phyloP scores from a whole-genome alignment of 2,113 vertebrate species.

The Sturnira hondurensis region DNA sequence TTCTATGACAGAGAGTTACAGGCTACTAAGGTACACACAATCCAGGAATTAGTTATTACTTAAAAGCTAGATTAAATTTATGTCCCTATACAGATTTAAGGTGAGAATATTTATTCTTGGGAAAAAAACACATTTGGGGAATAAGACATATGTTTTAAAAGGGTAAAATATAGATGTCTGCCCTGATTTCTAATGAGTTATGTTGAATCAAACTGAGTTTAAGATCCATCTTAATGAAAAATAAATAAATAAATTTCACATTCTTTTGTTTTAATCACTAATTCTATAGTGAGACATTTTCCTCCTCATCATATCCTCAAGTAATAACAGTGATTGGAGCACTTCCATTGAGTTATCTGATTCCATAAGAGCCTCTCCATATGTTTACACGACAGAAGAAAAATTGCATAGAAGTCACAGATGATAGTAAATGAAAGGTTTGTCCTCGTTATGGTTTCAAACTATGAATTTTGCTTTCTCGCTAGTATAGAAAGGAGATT shows the following conservation, averaged over 20 bases:
- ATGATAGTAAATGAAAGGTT: not conserved
- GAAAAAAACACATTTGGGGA: not conserved
- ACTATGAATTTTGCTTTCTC: not conserved
- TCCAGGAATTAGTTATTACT: constrained; percentile 22
- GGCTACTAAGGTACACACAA: not conserved
- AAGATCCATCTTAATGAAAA: constrained; percentile 1
- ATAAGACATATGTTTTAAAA: not conserved
- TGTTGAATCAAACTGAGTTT: not conserved
- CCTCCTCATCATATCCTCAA: not conserved
- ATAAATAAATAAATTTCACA: not conserved
- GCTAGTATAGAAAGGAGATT: not conserved
- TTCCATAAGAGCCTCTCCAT: not conserved
- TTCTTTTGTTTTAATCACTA: not conserved
- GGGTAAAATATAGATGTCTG: not conserved
- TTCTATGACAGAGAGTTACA: constrained; percentile 34
- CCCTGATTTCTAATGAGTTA: not conserved
- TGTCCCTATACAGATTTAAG: constrained; percentile 3
- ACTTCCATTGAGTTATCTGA: not conserved
- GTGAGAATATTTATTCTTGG: constrained; percentile 16
- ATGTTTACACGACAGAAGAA: not conserved
- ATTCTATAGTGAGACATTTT: not conserved
- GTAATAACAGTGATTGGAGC: not conserved
- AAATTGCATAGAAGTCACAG: not conserved
- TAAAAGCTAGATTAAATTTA: constrained; percentile 24
- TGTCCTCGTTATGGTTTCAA: not conserved